Percentiles rank a stretch among this genome's conserved stretches.
Evolutionary conservation across 2,888 invertebrate genomes (phyloP).

Genomic region (Cecidostiba fungosa): DNA sequence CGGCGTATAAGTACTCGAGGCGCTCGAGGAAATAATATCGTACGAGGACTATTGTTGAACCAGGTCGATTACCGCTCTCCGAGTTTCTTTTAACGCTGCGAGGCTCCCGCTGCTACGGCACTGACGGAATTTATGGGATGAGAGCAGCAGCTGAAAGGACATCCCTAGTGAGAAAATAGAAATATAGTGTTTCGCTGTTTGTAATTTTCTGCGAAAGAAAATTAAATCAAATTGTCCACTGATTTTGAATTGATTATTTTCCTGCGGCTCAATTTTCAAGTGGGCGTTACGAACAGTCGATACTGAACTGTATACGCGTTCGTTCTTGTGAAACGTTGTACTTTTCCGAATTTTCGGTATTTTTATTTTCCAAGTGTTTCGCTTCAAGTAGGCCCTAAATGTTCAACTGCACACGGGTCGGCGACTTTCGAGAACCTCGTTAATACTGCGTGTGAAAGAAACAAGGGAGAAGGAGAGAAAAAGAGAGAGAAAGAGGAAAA

Average conservation of each 20-base stretch:
- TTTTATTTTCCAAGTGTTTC: not conserved
- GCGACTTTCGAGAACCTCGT: constrained; percentile 35
- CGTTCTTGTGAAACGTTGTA: not conserved
- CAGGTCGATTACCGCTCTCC: not conserved
- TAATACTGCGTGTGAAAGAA: constrained; percentile 25
- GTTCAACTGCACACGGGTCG: not conserved
- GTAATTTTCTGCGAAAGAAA: too few relatives aligned
- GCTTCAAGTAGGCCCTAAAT: constrained; percentile 2
- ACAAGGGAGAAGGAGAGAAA: not conserved
- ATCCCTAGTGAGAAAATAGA: not conserved
- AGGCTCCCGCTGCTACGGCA: not conserved
- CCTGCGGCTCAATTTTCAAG: too few relatives aligned
- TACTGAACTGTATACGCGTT: not conserved
- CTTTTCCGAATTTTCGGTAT: not conserved
- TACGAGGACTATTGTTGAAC: not conserved
- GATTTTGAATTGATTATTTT: too few relatives aligned
- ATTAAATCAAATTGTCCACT: too few relatives aligned
- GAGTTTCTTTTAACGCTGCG: not conserved
- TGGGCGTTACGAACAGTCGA: not conserved
- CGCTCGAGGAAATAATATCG: constrained; percentile 3
- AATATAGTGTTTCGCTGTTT: too few relatives aligned
- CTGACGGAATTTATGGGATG: not conserved
- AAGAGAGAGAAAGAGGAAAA: not conserved
- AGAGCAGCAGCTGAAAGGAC: not conserved
- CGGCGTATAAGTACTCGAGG: constrained; percentile 20